Evolutionary conservation across 2,888 invertebrate species (phyloP).

Genomic region (Drosophila affinis): DNA sequence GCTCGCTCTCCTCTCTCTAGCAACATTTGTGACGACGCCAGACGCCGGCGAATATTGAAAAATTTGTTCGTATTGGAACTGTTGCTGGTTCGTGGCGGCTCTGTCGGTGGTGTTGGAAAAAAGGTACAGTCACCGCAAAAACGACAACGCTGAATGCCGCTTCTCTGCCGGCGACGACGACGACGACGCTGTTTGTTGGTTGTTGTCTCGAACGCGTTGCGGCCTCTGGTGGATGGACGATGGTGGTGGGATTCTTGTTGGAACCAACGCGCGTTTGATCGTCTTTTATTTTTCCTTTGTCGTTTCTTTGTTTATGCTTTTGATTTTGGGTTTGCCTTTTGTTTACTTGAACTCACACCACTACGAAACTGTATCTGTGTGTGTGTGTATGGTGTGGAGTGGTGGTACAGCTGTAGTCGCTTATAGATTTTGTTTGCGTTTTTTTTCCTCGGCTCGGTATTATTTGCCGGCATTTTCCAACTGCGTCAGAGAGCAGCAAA

Average conservation of each 20-base stretch:
- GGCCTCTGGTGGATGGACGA: conserved; percentile 19
- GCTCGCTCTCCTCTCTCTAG: conserved; percentile 46
- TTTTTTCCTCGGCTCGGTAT: conserved; percentile 27
- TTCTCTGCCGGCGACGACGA: conserved; percentile 22
- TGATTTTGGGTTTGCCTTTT: conserved; percentile 58
- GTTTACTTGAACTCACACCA: conserved; percentile 70
- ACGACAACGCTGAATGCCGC: conserved; percentile 60
- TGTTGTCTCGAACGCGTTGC: conserved; percentile 66
- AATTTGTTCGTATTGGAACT: conserved; percentile 77
- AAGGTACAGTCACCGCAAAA: conserved; percentile 84
- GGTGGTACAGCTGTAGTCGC: conserved; percentile 49
- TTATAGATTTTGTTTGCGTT: conserved; percentile 12
- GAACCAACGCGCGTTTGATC: conserved; percentile 68
- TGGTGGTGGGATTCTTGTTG: conserved; percentile 65
- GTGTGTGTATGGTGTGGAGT: not conserved
- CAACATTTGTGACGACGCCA: conserved; percentile 71
- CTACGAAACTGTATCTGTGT: not conserved
- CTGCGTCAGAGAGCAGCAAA: conserved; percentile 49
- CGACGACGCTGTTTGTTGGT: conserved; percentile 35
- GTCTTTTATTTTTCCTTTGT: conserved; percentile 39
- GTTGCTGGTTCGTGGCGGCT: conserved; percentile 74
- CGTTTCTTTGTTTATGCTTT: conserved; percentile 50
- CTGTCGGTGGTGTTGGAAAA: conserved; percentile 66
- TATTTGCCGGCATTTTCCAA: conserved; percentile 70
- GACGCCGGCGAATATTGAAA: conserved; percentile 80